These are phyloP conservation scores for Martes martes DNA, from an alignment of 2,113 vertebrate genomes.

Conservation along the genomic window DNA sequence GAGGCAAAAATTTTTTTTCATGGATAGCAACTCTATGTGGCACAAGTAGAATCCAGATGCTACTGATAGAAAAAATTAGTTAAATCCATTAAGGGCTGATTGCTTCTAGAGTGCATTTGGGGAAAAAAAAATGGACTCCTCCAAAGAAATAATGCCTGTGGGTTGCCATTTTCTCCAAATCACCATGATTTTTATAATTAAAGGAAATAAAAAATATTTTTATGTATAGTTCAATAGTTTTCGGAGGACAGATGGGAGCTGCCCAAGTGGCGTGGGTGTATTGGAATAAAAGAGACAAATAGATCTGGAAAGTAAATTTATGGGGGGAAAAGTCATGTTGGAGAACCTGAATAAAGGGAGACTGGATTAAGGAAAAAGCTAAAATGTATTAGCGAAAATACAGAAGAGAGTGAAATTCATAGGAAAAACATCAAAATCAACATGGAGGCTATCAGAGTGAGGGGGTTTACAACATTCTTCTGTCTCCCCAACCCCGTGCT, in stretches of 20 bases:
- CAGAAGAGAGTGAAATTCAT: background rate
- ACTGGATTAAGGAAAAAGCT: background rate
- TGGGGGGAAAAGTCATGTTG: background rate
- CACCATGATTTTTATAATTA: background rate
- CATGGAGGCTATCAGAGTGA: background rate
- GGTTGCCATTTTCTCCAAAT: constrained; percentile 13
- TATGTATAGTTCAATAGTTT: background rate
- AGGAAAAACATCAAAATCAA: background rate
- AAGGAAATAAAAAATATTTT: background rate
- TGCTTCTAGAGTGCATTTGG: background rate
- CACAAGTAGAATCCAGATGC: background rate
- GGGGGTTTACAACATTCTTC: background rate
- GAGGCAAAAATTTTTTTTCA: background rate
- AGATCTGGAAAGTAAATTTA: background rate
- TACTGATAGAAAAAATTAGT: background rate
- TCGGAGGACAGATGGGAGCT: background rate
- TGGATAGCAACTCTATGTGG: background rate
- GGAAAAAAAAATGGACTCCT: background rate
- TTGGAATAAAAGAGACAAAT: background rate
- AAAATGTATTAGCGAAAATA: background rate
- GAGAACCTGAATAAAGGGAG: background rate
- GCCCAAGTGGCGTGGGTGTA: background rate
- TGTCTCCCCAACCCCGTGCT: background rate
- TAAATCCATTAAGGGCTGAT: background rate
- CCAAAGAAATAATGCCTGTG: background rate